phyloP scores from a whole-genome alignment of 2,888 invertebrate genomes.

The Hirtodrosophila histrioides region DNA sequence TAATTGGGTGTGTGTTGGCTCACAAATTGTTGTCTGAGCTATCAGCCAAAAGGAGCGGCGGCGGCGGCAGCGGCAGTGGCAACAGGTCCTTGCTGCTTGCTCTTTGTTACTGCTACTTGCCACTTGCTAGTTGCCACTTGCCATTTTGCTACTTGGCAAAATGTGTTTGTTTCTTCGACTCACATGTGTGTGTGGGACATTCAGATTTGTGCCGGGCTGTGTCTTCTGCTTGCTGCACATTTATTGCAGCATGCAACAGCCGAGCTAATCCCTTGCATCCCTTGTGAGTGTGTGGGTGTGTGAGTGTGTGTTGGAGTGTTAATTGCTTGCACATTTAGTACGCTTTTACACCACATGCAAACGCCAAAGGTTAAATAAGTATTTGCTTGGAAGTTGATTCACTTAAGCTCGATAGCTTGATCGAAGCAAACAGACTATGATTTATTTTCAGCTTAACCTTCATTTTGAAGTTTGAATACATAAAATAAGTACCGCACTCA shows the following conservation, averaged over 20 bases:
- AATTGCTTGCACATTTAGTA: slow-evolving; percentile 61
- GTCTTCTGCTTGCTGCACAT: slow-evolving; percentile 58
- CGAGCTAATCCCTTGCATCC: slow-evolving; percentile 36
- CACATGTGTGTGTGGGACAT: slow-evolving; percentile 14
- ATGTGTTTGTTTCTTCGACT: slow-evolving; percentile 37
- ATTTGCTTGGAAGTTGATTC: too few species aligned
- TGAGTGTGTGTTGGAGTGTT: slow-evolving; percentile 35
- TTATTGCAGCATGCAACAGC: slow-evolving; percentile 40
- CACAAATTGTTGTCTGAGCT: slow-evolving; percentile 63
- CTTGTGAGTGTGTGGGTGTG: slow-evolving; percentile 16
- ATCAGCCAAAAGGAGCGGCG: slow-evolving; percentile 17
- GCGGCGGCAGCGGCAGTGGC: background rate
- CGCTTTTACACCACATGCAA: slow-evolving; percentile 39
- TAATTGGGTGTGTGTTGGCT: slow-evolving; percentile 62
- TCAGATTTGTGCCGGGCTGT: slow-evolving; percentile 28
- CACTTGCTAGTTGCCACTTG: slow-evolving; percentile 1
- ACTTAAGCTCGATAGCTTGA: too few species aligned
- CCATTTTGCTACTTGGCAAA: slow-evolving; percentile 2
- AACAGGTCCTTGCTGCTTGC: slow-evolving; percentile 26
- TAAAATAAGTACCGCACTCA: too few species aligned
- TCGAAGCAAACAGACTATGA: too few species aligned
- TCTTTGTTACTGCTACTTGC: background rate
- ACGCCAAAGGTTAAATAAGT: too few species aligned
- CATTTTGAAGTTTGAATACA: too few species aligned
- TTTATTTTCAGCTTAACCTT: too few species aligned